Evolutionary conservation across 1,140 invertebrate genomes (phyloP), one percentile per base, ranked within the genome.

Genomic region (Ceratina calcarata): DNA sequence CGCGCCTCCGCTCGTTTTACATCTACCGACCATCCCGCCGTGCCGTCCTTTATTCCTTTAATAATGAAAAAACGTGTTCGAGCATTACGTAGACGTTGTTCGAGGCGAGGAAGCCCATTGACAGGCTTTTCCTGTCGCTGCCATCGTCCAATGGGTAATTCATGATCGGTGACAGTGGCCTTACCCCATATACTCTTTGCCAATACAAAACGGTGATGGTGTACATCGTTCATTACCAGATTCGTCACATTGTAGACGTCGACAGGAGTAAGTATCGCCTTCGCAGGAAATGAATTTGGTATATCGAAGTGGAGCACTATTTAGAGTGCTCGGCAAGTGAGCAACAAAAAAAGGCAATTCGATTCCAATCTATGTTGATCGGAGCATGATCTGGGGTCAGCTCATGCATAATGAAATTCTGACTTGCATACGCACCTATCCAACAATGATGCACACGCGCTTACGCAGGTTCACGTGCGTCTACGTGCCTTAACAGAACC

Each of bases 301-400:
- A 55, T 27, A 74, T 51, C 18, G 18, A 58, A 76, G 6, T 10
- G 10, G 37, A 45, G 37, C 37, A 10, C 3, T 45, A 45, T 45
- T 10, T 45, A 45, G 37, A 1, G n/a, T n/a, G 37, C 27, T 32
- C 27, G 27, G 1, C 4, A 32, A 45, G 37, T 10, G 37, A 45
- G 8, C 37, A 45, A 37, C 32, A 80, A 88, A 88, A 89, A 86
- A 77, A 51, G 57, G 65, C 24, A 78, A 85, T 83, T 76, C 65
- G 84, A 90, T 89, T 66, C 49, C 68, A 86, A 90, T 90, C 87
- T 89, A 90, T 88, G 87, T 69, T 89, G 85, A 90, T 85, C 80
- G 78, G 68, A 84, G 73, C 81, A 85, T 86, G 86, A 87, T 74
- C 86, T 78, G 83, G 74, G 88, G 87, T 89, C 87, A 89, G 81